Conservation (phyloP, 1,140 invertebrate species). For the Drosophila novamexicana region DNA sequence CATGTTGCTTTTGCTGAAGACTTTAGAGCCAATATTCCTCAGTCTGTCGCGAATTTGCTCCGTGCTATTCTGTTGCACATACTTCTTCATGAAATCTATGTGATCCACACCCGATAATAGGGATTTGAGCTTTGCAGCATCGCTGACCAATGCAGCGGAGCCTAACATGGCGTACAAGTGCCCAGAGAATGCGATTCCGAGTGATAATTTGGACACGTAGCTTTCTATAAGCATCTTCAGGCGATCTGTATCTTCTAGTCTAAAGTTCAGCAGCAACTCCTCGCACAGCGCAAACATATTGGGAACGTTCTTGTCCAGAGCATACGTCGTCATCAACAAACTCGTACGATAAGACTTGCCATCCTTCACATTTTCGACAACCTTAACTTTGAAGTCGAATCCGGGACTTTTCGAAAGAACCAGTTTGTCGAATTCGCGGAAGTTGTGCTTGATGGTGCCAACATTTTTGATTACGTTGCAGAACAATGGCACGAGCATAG, state of each 20-base stretch:
- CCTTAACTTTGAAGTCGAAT: constrained; percentile 88
- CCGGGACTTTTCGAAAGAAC: constrained; percentile 92
- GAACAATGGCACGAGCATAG: constrained; percentile 92
- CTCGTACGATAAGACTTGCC: constrained; percentile 89
- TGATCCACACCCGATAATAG: constrained; percentile 90
- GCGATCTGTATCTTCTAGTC: constrained; percentile 89
- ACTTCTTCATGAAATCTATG: constrained; percentile 90
- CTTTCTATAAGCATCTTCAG: constrained; percentile 92
- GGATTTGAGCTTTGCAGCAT: constrained; percentile 89
- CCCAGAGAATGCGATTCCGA: constrained; percentile 91
- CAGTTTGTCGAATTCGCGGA: constrained; percentile 91
- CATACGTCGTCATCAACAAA: constrained; percentile 91
- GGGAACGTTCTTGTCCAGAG: constrained; percentile 91
- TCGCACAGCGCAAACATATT: constrained; percentile 93
- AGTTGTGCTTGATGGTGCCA: constrained; percentile 92
- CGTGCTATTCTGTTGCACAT: constrained; percentile 88
- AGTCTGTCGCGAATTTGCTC: constrained; percentile 88
- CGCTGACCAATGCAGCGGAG: constrained; percentile 89
- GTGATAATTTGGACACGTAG: constrained; percentile 90
- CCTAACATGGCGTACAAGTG: constrained; percentile 93
- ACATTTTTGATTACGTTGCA: constrained; percentile 91
- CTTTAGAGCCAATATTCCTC: constrained; percentile 86
- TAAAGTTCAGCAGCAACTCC: constrained; percentile 90
- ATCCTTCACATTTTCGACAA: constrained; percentile 89
- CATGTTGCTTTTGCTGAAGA: constrained; percentile 89